A percentile compares a stretch with the other conserved stretches of the same genome.
Evolutionary conservation across 2,113 vertebrate genomes (phyloP).

Genomic region (Scalopus aquaticus): DNA sequence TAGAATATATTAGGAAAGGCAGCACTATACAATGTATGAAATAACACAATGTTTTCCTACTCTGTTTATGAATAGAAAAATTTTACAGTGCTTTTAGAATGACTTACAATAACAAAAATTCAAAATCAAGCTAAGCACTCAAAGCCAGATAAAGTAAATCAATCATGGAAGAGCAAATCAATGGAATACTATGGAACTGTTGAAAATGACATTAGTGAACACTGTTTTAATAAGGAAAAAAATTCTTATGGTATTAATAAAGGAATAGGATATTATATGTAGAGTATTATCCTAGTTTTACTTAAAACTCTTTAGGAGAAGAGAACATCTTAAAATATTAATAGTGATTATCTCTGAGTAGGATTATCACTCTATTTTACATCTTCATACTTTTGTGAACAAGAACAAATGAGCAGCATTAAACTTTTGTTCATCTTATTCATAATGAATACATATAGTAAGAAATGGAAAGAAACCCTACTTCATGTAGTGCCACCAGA

Average conservation of each 20-base stretch:
- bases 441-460: neutral
- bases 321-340: constrained; percentile 30
- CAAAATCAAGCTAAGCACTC: neutral
- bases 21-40: neutral
- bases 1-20: neutral
- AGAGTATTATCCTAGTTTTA: neutral
- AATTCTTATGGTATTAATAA: neutral
- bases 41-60: neutral
- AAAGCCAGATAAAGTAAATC: neutral
- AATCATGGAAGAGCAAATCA: neutral
- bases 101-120: neutral
- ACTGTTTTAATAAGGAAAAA: neutral
- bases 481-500: neutral
- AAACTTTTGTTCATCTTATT: constrained; percentile 25
- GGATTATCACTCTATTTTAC: neutral
- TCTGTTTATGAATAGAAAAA: neutral
- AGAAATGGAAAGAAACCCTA: neutral
- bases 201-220: neutral
- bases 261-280: neutral
- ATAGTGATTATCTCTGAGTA: neutral
- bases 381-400: neutral
- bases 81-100: neutral
- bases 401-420: constrained; percentile 27
- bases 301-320: neutral
- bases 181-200: neutral